Evolutionary conservation across 1,140 invertebrate genomes (phyloP), one percentile per base, ranked within the genome.

Genomic region (Mactra quadrangularis): DNA sequence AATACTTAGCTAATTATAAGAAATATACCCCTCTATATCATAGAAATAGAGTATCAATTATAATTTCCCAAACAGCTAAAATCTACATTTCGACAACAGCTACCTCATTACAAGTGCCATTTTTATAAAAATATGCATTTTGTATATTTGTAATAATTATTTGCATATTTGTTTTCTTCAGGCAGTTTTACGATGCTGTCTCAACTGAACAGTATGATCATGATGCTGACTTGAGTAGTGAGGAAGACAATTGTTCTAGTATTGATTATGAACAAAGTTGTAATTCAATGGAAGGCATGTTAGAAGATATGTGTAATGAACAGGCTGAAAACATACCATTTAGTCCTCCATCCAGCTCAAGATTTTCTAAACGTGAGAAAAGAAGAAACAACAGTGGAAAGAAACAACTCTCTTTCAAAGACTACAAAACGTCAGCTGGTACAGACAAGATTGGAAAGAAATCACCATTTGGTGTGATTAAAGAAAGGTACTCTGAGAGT

Each of bases 401-500:
- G 78, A 77, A 74, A 22, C 70, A 38, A 50, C 71, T 25, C 35
- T 79, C 70, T 29, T 71, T 53, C 17, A 84, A 86, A 45, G 41
- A 84, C 68, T 53, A 68, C 57, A 62, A 83, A 78, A 35, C 82
- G 68, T 64, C 47, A 41, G 11, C 17, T 35, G n/a, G 45, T 33
- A 68, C 70, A 35, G 60, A 77, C 35, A 41, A 27, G 70, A 0
- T 33, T 45, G 72, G 82, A 45, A 68, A 66, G 52, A 79, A 77
- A 33, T 41, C 81, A 19, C 31, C 74, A 29, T 66, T 89, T 6
- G 81, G 81, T 53, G 82, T 89, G 13, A 91, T 90, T 13, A 90
- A 89, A 83, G 87, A 89, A 72, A 86, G 85, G 50, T 89, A 89
- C 78, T 33, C 57, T 29, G 86, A 83, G 41, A 72, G 59, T 71